These are phyloP conservation scores for Cyrtodaria siliqua DNA, from an alignment of 2,888 invertebrate species.

Conservation along the genomic window DNA sequence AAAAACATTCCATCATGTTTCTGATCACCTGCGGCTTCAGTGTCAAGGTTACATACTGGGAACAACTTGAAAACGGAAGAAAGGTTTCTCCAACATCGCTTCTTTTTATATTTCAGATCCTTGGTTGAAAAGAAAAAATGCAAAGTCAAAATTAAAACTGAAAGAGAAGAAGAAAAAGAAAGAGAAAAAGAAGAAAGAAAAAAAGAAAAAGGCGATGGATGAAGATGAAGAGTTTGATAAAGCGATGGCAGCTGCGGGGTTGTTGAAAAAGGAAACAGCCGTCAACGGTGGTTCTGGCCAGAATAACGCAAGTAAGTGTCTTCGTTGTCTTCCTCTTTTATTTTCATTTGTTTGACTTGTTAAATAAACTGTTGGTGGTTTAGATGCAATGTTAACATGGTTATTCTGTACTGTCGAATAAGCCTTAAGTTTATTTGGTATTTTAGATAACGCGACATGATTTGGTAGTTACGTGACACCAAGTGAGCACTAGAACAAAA, in stretches of 20 bases:
- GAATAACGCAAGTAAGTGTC: slow-evolving; percentile 18
- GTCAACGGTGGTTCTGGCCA: slow-evolving; percentile 8
- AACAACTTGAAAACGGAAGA: too few species aligned
- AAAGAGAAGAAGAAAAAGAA: slow-evolving; percentile 87
- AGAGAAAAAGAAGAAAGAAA: slow-evolving; percentile 88
- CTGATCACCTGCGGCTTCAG: too few species aligned
- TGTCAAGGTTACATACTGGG: too few species aligned
- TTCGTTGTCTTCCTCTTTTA: neutral
- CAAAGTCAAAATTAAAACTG: slow-evolving; percentile 63
- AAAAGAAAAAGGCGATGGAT: slow-evolving; percentile 87
- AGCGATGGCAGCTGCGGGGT: slow-evolving; percentile 78
- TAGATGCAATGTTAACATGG: too few species aligned
- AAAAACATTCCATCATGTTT: too few species aligned
- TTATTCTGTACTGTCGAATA: too few species aligned
- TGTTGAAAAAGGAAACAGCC: slow-evolving; percentile 62
- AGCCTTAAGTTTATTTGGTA: too few species aligned
- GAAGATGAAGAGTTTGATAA: slow-evolving; percentile 79
- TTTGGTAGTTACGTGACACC: too few species aligned
- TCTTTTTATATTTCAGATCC: too few species aligned
- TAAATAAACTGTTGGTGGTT: neutral
- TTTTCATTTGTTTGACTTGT: neutral
- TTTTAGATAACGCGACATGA: too few species aligned
- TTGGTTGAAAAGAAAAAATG: slow-evolving; percentile 88
- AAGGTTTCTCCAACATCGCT: too few species aligned
- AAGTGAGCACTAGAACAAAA: too few species aligned